Evolutionary conservation across 2,797 vertebrate genomes (phyloP).

Genomic region (Heterohyrax brucei): DNA sequence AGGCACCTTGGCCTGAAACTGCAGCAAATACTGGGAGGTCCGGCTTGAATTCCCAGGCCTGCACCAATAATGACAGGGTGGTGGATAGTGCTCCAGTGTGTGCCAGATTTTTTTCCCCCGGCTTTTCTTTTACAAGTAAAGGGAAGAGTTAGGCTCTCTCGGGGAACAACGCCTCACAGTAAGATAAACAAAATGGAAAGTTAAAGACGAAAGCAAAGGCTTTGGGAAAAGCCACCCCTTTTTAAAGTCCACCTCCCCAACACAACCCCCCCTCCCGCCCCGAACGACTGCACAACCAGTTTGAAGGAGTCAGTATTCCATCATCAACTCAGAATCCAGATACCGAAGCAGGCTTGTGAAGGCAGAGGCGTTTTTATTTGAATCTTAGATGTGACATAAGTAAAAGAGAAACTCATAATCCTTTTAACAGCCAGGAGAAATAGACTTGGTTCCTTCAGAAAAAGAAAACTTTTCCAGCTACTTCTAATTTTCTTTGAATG

Average conservation of each 20-base stretch:
- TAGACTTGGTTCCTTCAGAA: conserved; percentile 56
- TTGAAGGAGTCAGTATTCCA: conserved; percentile 69
- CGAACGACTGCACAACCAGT: conserved; percentile 35
- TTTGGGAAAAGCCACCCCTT: conserved; percentile 83
- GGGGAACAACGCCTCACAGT: conserved; percentile 86
- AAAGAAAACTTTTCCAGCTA: conserved; percentile 14
- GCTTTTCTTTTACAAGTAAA: conserved; percentile 87
- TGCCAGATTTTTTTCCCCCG: conserved; percentile 84
- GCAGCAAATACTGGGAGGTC: conserved; percentile 94
- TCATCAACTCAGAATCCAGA: conserved; percentile 74
- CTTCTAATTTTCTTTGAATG: conserved; percentile 75
- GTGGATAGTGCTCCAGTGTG: conserved; percentile 89
- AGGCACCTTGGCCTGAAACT: conserved; percentile 93
- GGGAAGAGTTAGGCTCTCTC: conserved; percentile 86
- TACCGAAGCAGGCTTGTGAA: conserved; percentile 61
- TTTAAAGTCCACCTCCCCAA: conserved; percentile 33
- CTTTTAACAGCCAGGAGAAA: conserved; percentile 62
- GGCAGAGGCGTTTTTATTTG: conserved; percentile 76
- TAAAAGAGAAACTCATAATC: conserved; percentile 68
- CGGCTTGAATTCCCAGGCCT: conserved; percentile 91
- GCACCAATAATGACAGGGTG: conserved; percentile 92
- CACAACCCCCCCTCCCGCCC: too few species aligned
- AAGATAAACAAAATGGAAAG: conserved; percentile 90
- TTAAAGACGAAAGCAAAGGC: conserved; percentile 85
- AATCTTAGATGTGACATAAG: conserved; percentile 75